A percentile compares a stretch with the other conserved stretches of the same genome.
Conservation (phyloP, 2,888 invertebrate species). For the Galeopsomyia nigrocyanea region DNA sequence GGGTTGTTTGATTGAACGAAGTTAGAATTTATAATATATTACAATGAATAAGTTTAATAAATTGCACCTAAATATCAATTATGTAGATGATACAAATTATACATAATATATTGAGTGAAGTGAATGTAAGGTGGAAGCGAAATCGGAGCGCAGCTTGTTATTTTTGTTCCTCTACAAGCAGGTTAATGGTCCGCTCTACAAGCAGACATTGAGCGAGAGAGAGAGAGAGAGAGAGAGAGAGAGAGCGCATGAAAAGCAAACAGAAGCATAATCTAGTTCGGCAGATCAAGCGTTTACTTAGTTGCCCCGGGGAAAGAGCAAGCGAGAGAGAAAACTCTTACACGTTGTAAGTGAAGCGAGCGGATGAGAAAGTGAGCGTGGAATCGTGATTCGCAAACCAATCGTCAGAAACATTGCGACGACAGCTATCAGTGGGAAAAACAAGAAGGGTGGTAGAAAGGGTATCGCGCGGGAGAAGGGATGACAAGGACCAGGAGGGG, state of each 20-base stretch:
- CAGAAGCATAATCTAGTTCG: not conserved
- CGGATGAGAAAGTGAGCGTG: not conserved
- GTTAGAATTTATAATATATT: too few relatives aligned
- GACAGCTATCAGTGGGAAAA: conserved; percentile 11
- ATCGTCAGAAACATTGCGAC: conserved; percentile 50
- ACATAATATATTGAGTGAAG: too few relatives aligned
- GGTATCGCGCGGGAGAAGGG: not conserved
- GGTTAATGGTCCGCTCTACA: too few relatives aligned
- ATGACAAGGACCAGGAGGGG: conserved; percentile 3
- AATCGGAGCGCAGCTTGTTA: too few relatives aligned
- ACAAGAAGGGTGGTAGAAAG: conserved; percentile 43
- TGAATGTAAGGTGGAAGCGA: too few relatives aligned
- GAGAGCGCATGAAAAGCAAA: not conserved
- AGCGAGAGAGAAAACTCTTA: conserved; percentile 4
- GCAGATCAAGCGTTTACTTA: not conserved
- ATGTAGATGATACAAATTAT: too few relatives aligned
- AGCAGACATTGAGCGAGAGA: too few relatives aligned
- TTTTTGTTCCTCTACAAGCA: too few relatives aligned
- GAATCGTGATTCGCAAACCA: conserved; percentile 51
- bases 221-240: too few relatives aligned
- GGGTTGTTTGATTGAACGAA: too few relatives aligned
- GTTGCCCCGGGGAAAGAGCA: not conserved
- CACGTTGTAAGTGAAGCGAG: conserved; percentile 27
- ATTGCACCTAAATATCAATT: too few relatives aligned
- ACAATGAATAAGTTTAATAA: too few relatives aligned